Evolutionary conservation across 2,888 invertebrate species (phyloP).

Genomic region (Agrochola lota): DNA sequence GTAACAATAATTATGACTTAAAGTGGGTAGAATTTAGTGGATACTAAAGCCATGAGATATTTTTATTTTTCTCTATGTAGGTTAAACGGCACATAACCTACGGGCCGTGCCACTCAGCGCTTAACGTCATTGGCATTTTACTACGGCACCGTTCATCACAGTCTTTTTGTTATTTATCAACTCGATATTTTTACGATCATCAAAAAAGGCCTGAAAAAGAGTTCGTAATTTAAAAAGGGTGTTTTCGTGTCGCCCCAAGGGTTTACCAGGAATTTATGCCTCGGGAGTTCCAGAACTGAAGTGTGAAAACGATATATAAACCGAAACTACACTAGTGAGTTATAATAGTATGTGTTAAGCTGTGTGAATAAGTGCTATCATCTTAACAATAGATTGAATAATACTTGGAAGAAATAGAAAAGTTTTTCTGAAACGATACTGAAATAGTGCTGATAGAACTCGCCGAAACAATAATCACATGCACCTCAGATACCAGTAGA

Average conservation of each 20-base stretch:
- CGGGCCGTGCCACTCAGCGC: slow-evolving; percentile 37
- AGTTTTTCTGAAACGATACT: neutral
- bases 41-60: slow-evolving; percentile 30
- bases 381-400: neutral
- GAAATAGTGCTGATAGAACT: neutral
- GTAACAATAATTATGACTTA: slow-evolving; percentile 30
- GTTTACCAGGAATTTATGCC: slow-evolving; percentile 31
- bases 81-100: slow-evolving; percentile 57
- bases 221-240: slow-evolving; percentile 51
- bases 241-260: slow-evolving; percentile 19
- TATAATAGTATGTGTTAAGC: neutral
- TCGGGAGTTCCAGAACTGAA: slow-evolving; percentile 7
- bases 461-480: neutral
- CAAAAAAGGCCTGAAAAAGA: slow-evolving; percentile 43
- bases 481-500: neutral
- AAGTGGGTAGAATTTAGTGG: slow-evolving; percentile 23
- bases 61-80: slow-evolving; percentile 53
- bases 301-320: slow-evolving; percentile 5
- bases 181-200: slow-evolving; percentile 61
- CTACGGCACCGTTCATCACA: slow-evolving; percentile 48
- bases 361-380: neutral
- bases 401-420: no score
- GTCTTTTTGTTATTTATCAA: slow-evolving; percentile 62
- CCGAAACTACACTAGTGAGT: slow-evolving; percentile 4
- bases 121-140: slow-evolving; percentile 52